Percentiles rank a stretch among this genome's conserved stretches.
Evolutionary conservation across 2,888 invertebrate genomes (phyloP).

Genomic region (Campopleginae sp.): DNA sequence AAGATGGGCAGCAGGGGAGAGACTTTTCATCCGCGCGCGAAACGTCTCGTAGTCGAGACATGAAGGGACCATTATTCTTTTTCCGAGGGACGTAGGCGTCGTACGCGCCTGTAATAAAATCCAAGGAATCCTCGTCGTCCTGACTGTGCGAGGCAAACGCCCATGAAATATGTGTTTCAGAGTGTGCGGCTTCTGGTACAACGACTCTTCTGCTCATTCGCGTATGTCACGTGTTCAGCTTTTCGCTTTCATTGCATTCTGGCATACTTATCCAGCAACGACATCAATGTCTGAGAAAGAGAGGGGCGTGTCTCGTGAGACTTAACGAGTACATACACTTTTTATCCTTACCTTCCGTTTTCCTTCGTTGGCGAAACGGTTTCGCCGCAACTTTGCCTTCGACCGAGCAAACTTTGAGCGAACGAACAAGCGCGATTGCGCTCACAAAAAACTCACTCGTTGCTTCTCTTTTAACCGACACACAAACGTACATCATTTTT

Average conservation of each 20-base stretch:
- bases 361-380: background rate
- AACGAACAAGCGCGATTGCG: background rate
- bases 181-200: conserved; percentile 40
- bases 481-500: conserved; percentile 31
- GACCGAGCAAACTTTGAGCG: background rate
- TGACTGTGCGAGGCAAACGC: conserved; percentile 24
- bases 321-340: background rate
- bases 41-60: conserved; percentile 73
- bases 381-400: background rate
- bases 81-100: conserved; percentile 74
- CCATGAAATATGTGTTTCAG: conserved; percentile 33
- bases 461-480: background rate
- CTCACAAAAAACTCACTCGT: conserved; percentile 20
- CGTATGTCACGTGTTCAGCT: conserved; percentile 19
- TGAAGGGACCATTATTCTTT: conserved; percentile 80
- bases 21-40: conserved; percentile 76
- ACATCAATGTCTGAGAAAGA: conserved; percentile 3
- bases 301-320: conserved; percentile 11
- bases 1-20: conserved; percentile 37
- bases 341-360: background rate
- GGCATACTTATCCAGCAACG: conserved; percentile 6
- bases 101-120: conserved; percentile 78
- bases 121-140: conserved; percentile 68
- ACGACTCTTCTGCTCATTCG: background rate
- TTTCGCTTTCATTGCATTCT: conserved; percentile 37